These are phyloP conservation scores for Todus mexicanus DNA, from an alignment of 2,797 vertebrate genomes.

Conservation along the genomic window DNA sequence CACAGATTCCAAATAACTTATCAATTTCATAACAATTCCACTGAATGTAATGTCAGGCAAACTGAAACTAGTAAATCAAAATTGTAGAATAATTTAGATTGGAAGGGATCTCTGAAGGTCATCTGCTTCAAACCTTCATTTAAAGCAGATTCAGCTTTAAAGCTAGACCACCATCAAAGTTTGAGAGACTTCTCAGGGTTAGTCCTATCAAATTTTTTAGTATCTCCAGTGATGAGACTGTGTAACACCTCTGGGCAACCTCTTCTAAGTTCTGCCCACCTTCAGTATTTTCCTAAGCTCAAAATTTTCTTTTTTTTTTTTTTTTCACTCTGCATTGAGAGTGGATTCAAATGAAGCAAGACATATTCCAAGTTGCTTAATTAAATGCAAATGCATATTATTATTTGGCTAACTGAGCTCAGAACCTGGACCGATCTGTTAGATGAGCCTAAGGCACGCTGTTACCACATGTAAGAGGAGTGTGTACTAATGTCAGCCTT, in stretches of 20 bases:
- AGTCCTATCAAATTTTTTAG: neutral
- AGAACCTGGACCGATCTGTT: neutral
- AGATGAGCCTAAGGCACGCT: neutral
- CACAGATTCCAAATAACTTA: neutral
- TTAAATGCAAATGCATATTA: neutral
- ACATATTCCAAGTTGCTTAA: neutral
- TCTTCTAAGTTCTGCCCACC: neutral
- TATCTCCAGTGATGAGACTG: neutral
- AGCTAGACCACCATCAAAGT: neutral
- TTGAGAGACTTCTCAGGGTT: neutral
- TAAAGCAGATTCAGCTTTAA: neutral
- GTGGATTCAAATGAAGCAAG: neutral
- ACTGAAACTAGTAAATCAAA: neutral
- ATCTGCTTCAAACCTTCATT: neutral
- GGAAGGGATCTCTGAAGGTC: neutral
- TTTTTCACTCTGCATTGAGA: neutral
- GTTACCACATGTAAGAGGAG: neutral
- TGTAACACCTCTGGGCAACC: neutral
- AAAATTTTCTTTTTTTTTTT: neutral
- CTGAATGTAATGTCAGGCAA: slow-evolving; percentile 4
- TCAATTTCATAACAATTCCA: neutral
- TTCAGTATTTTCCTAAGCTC: neutral
- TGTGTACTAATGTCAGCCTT: neutral
- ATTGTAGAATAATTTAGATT: neutral
- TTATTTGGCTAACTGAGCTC: neutral